Percentiles rank a stretch among this genome's conserved stretches.
phyloP scores from a whole-genome alignment of 2,888 invertebrate species.

The Tiphia femorata region DNA sequence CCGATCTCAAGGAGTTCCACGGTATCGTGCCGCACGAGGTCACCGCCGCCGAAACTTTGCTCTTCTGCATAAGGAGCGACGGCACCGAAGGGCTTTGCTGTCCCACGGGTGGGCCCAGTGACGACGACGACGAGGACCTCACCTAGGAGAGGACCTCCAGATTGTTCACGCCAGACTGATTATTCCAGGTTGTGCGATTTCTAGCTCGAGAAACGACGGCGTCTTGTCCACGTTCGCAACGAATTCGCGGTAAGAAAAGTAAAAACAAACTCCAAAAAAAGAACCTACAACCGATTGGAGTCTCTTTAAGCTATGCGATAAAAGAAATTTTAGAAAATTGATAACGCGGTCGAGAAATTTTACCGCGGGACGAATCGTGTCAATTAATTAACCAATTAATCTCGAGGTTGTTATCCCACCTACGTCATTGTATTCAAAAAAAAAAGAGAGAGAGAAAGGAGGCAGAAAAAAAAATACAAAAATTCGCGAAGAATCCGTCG shows the following conservation, averaged over 20 bases:
- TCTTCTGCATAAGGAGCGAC: slow-evolving; percentile 88
- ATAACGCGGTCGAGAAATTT: not conserved
- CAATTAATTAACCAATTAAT: too few species aligned
- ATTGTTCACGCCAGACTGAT: slow-evolving; percentile 27
- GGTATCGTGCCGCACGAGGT: slow-evolving; percentile 88
- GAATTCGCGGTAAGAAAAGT: too few species aligned
- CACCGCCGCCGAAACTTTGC: slow-evolving; percentile 80
- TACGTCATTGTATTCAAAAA: too few species aligned
- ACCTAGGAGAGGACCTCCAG: slow-evolving; percentile 51
- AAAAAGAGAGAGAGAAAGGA: too few species aligned
- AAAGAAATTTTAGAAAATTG: too few species aligned
- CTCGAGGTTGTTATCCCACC: too few species aligned
- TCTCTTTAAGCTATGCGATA: too few species aligned
- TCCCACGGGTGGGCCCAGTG: slow-evolving; percentile 75
- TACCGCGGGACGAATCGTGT: slow-evolving; percentile 15
- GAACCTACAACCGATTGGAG: too few species aligned
- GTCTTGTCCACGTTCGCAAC: too few species aligned
- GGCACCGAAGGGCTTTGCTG: slow-evolving; percentile 88
- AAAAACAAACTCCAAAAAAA: too few species aligned
- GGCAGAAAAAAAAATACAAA: too few species aligned
- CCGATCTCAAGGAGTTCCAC: slow-evolving; percentile 89
- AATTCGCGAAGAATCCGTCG: too few species aligned
- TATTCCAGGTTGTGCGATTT: not conserved
- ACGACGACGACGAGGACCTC: slow-evolving; percentile 70
- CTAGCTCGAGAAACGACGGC: slow-evolving; percentile 21